phyloP scores from a whole-genome alignment of 2,113 vertebrate species.

The Cervus canadensis region DNA sequence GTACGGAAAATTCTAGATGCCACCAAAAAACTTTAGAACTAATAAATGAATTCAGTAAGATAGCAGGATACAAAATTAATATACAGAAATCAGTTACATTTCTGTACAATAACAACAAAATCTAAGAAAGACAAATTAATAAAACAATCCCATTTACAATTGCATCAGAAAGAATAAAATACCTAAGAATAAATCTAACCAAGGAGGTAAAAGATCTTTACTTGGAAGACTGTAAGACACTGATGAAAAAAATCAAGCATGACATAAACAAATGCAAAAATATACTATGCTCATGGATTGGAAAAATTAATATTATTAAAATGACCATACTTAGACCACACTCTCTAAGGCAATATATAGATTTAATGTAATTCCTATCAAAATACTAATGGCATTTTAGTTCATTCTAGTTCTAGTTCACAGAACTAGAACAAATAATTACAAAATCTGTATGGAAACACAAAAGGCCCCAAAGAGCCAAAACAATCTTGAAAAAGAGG shows the following conservation, averaged over 20 bases:
- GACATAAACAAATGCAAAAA: background rate
- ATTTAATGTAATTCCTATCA: background rate
- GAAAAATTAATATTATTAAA: background rate
- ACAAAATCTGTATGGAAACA: background rate
- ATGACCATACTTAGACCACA: background rate
- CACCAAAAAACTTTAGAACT: background rate
- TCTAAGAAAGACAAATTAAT: background rate
- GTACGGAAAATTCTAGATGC: background rate
- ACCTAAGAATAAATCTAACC: background rate
- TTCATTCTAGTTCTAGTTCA: background rate
- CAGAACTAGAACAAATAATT: background rate
- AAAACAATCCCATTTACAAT: background rate
- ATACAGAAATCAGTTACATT: background rate
- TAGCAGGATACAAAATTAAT: background rate
- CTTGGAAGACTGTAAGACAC: background rate
- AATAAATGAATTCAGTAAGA: background rate
- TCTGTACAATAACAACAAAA: background rate
- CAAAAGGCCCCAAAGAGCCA: background rate
- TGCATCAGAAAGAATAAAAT: background rate
- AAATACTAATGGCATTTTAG: background rate
- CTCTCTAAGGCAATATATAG: background rate
- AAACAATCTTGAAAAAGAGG: background rate
- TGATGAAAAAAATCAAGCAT: background rate
- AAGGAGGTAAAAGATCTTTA: background rate
- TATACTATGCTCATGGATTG: background rate